These are phyloP conservation scores for Aplocera efformata DNA, from an alignment of 2,888 invertebrate genomes.

Conservation along the genomic window DNA sequence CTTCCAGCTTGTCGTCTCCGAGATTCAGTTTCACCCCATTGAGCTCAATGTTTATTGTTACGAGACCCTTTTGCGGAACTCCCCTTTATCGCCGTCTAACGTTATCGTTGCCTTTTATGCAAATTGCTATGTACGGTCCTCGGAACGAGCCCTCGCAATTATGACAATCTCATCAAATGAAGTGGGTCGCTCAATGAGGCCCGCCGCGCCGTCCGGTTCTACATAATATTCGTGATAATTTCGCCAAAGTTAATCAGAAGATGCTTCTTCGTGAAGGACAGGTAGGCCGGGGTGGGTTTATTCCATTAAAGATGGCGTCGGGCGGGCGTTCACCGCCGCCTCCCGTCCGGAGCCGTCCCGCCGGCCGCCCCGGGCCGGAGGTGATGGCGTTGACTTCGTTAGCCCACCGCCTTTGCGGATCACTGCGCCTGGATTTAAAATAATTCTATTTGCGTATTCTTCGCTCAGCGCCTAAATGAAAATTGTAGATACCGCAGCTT, in stretches of 20 bases:
- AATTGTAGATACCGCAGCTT: background rate
- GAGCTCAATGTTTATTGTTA: slow-evolving; percentile 25
- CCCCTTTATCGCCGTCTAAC: slow-evolving; percentile 16
- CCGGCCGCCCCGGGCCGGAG: slow-evolving; percentile 10
- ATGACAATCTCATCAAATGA: slow-evolving; percentile 17
- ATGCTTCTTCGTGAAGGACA: no score
- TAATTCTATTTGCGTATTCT: slow-evolving; percentile 7
- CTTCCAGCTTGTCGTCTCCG: slow-evolving; percentile 14
- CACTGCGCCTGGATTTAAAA: slow-evolving; percentile 9
- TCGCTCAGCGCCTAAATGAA: slow-evolving; percentile 1
- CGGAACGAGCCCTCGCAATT: slow-evolving; percentile 17
- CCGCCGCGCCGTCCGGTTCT: no score
- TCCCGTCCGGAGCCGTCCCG: slow-evolving; percentile 19
- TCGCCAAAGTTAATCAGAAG: no score
- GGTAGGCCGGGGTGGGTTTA: slow-evolving; percentile 22
- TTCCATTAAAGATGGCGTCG: slow-evolving; percentile 35
- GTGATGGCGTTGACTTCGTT: slow-evolving; percentile 12
- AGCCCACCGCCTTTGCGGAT: slow-evolving; percentile 11
- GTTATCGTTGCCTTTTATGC: slow-evolving; percentile 15
- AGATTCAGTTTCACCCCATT: slow-evolving; percentile 17
- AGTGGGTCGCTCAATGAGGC: background rate
- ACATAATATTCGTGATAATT: no score
- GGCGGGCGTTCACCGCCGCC: slow-evolving; percentile 32
- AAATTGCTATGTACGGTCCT: slow-evolving; percentile 12
- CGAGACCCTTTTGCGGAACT: slow-evolving; percentile 9